Evolutionary conservation across 2,113 vertebrate genomes (phyloP), one percentile per base, ranked within the genome.

Genomic region (Condylura cristata): DNA sequence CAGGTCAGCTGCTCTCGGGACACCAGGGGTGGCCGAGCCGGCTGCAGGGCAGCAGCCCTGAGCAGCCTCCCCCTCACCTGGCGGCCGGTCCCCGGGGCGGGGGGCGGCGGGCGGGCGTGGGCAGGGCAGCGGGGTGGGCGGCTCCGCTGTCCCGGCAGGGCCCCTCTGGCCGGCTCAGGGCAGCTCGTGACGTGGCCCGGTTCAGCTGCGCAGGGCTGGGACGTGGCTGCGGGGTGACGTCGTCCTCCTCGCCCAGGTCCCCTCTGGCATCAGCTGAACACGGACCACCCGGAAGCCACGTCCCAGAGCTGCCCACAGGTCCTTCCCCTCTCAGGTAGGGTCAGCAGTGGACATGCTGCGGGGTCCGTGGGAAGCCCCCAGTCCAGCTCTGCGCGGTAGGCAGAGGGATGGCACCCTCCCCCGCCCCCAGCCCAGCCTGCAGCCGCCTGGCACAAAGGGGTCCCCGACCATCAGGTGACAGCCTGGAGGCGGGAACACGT

Each of bases 31-130:
- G 34, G 82, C 96, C 91, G 95, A 97, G 68, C 60, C 78, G 79
- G 91, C 96, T 90, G 88, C 41, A 80, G 83, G 96, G 97, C 97
- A 96, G 96, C 93, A 96, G 95, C 96, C 90, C 96, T 94, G 96
- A 96, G n/a, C n/a, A n/a, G n/a, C n/a, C n/a, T n/a, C n/a, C n/a
- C n/a, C n/a, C n/a, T n/a, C n/a, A n/a, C n/a, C n/a, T n/a, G n/a
- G n/a, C n/a, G n/a, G n/a, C n/a, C n/a, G n/a, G n/a, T n/a, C n/a
- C n/a, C n/a, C n/a, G n/a, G n/a, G n/a, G n/a, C n/a, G n/a, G n/a
- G 26, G 32, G 13, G 20, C 28, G 30, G 41, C 16, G 16, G 41
- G 5, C 1, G 0, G 58, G 3, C 10, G 8, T 4, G 3, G 68
- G 18, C 4, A 8, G 30, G 6, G 30, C 11, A 1, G 26, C 12